Conservation (phyloP, 2,797 vertebrate species). For the Jordanella pulchra region DNA sequence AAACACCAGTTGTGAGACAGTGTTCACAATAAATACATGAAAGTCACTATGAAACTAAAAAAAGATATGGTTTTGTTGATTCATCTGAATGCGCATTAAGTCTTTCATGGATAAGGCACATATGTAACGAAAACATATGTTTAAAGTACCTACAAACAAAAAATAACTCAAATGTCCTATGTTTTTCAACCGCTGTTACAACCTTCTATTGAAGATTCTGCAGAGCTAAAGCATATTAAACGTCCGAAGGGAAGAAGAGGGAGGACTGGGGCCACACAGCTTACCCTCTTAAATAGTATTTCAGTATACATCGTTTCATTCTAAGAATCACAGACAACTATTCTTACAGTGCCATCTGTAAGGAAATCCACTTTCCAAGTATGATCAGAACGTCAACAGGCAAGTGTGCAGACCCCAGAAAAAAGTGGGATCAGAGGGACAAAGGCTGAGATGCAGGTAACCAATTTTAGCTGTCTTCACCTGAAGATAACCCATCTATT, state of each 20-base stretch:
- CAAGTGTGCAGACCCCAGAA: slow-evolving; percentile 47
- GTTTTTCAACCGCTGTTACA: slow-evolving; percentile 20
- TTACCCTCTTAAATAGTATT: slow-evolving; percentile 34
- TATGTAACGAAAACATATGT: slow-evolving; percentile 62
- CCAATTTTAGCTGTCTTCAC: slow-evolving; percentile 87
- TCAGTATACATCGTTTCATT: slow-evolving; percentile 40
- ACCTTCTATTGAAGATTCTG: slow-evolving; percentile 32
- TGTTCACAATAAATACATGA: slow-evolving; percentile 33
- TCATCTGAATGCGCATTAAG: slow-evolving; percentile 47
- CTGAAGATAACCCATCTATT: slow-evolving; percentile 93
- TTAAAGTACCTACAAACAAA: slow-evolving; percentile 54
- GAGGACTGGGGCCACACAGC: slow-evolving; percentile 21
- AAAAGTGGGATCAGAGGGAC: slow-evolving; percentile 37
- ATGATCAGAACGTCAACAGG: slow-evolving; percentile 35
- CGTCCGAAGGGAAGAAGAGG: slow-evolving; percentile 13
- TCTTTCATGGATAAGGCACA: slow-evolving; percentile 65
- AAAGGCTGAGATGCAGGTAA: slow-evolving; percentile 18
- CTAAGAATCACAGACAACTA: slow-evolving; percentile 39
- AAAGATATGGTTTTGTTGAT: slow-evolving; percentile 59
- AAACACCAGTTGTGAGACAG: slow-evolving; percentile 2
- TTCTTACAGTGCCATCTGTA: slow-evolving; percentile 46
- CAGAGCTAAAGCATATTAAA: slow-evolving; percentile 13
- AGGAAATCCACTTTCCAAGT: slow-evolving; percentile 52
- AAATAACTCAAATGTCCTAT: slow-evolving; percentile 41
- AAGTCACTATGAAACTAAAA: slow-evolving; percentile 2